phyloP scores from a whole-genome alignment of 2,888 invertebrate genomes.

The Aspidiotus destructor region DNA sequence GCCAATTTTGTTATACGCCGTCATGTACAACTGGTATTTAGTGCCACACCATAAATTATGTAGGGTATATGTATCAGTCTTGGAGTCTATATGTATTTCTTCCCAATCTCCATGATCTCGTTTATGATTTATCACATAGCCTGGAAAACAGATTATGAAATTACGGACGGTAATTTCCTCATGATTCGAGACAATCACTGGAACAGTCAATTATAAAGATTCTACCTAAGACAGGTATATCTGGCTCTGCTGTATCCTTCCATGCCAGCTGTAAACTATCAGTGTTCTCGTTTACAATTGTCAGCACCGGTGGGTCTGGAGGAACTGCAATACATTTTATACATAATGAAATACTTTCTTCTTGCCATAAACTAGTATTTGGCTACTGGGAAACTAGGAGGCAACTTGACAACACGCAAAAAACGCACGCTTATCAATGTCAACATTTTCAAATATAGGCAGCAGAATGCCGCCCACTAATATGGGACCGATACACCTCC shows the following conservation, averaged over 20 bases:
- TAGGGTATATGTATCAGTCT: conserved; percentile 61
- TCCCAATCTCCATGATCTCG: conserved; percentile 86
- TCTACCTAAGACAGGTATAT: conserved; percentile 60
- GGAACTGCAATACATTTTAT: conserved; percentile 51
- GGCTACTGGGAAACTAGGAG: not conserved
- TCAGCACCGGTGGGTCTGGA: conserved; percentile 72
- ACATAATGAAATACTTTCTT: not conserved
- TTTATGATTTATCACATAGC: conserved; percentile 83
- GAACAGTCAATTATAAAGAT: not conserved
- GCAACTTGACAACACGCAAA: not conserved
- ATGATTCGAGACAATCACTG: not conserved
- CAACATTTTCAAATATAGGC: too few relatives aligned
- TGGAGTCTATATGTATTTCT: conserved; percentile 73
- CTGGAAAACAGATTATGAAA: conserved; percentile 45
- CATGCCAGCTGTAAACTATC: conserved; percentile 73
- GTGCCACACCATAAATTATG: conserved; percentile 81
- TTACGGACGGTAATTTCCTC: too few relatives aligned
- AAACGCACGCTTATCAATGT: too few relatives aligned
- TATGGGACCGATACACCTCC: too few relatives aligned
- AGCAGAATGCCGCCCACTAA: too few relatives aligned
- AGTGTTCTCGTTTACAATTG: conserved; percentile 69
- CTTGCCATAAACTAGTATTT: too few relatives aligned
- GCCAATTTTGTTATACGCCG: conserved; percentile 82
- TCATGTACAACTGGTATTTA: conserved; percentile 76
- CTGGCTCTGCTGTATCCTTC: conserved; percentile 71